These are phyloP conservation scores for Heliocidaris erythrogramma DNA, from an alignment of 35 echinoderm and acorn worm species.

Conservation along the genomic window DNA sequence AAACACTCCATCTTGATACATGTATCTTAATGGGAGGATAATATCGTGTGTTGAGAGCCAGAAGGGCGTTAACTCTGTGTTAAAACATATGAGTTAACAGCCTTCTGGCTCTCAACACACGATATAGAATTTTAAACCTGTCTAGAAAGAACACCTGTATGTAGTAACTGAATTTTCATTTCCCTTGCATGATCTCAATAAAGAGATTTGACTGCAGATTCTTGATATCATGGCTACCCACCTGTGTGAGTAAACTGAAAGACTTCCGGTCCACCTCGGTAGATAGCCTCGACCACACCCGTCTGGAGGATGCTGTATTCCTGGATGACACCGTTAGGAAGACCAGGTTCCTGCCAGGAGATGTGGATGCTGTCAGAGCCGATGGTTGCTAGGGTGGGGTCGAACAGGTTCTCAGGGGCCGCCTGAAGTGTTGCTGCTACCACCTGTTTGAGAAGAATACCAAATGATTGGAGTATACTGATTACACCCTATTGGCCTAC, in stretches of 20 bases:
- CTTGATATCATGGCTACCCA: conserved; percentile 13
- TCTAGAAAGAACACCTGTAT: background rate
- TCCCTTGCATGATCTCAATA: background rate
- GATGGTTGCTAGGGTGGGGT: conserved; percentile 60
- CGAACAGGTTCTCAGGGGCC: conserved; percentile 73
- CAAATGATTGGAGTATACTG: background rate
- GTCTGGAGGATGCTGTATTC: conserved; percentile 67
- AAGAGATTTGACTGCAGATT: background rate
- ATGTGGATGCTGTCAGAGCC: conserved; percentile 64
- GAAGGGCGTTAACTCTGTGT: too few relatives aligned
- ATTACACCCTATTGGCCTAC: too few relatives aligned
- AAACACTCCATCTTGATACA: too few relatives aligned
- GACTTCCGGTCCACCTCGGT: conserved; percentile 55
- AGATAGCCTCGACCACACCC: conserved; percentile 60
- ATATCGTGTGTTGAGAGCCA: too few relatives aligned
- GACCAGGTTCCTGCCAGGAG: conserved; percentile 75
- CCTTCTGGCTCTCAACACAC: too few relatives aligned
- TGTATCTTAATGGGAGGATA: too few relatives aligned
- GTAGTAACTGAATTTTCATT: background rate
- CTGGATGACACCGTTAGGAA: conserved; percentile 91
- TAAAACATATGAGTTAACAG: too few relatives aligned
- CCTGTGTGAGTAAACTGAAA: conserved; percentile 76
- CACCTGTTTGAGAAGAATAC: conserved; percentile 43
- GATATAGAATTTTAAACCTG: too few relatives aligned
- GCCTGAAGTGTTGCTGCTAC: conserved; percentile 84